Evolutionary conservation across 1,140 invertebrate species (phyloP).

Genomic region (Achroia grisella): DNA sequence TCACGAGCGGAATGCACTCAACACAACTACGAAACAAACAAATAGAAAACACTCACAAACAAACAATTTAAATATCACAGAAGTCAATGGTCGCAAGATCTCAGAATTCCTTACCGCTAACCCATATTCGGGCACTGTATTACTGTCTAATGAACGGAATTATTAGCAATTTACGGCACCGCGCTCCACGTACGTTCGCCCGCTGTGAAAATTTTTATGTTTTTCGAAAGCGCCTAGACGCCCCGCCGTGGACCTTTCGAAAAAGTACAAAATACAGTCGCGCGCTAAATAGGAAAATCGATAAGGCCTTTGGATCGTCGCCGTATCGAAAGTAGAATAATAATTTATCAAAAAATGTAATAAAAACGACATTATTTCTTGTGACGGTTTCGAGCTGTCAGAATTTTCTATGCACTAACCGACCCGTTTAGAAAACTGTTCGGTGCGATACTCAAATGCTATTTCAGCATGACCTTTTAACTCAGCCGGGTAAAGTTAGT

Average conservation of each 20-base stretch:
- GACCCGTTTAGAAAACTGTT: conserved; percentile 26
- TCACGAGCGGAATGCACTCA: conserved; percentile 65
- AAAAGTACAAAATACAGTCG: conserved; percentile 61
- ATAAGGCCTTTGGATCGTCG: conserved; percentile 51
- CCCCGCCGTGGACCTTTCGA: conserved; percentile 52
- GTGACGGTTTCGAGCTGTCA: conserved; percentile 65
- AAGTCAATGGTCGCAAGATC: conserved; percentile 26
- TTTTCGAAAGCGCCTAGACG: conserved; percentile 67
- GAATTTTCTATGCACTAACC: conserved; percentile 61
- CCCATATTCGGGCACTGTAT: conserved; percentile 64
- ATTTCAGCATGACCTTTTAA: conserved; percentile 19
- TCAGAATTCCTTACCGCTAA: conserved; percentile 44
- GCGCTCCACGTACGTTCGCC: conserved; percentile 56
- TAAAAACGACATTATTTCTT: conserved; percentile 73
- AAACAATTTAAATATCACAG: conserved; percentile 28
- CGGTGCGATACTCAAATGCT: neutral
- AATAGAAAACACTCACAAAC: conserved; percentile 43
- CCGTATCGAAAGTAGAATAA: conserved; percentile 63
- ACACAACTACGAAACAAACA: conserved; percentile 56
- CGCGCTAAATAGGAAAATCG: conserved; percentile 69
- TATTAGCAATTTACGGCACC: conserved; percentile 66
- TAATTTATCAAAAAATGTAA: conserved; percentile 74
- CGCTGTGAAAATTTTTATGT: conserved; percentile 58
- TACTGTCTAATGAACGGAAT: conserved; percentile 67
- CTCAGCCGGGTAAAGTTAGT: conserved; percentile 35